Evolutionary conservation across 2,113 vertebrate genomes (phyloP).

Genomic region (Mus pahari): DNA sequence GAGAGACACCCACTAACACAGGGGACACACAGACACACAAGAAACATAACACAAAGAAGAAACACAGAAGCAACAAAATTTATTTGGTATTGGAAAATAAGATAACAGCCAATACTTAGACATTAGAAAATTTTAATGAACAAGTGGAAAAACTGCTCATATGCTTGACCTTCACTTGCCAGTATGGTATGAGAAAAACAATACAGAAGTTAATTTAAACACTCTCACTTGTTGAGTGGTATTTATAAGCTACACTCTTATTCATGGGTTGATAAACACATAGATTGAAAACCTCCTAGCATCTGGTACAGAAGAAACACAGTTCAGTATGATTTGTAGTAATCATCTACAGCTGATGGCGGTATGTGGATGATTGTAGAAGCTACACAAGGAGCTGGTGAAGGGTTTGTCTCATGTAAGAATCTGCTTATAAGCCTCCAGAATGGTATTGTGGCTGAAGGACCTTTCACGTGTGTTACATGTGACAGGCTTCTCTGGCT

Average conservation of each 20-base stretch:
- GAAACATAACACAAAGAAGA: no score
- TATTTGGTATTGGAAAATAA: no score
- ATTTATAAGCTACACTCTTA: background rate
- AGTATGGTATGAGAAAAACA: no score
- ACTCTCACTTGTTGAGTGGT: background rate
- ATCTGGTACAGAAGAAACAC: background rate
- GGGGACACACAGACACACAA: no score
- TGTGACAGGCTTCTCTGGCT: background rate
- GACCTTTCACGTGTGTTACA: background rate
- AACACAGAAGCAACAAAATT: no score
- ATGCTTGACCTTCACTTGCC: no score
- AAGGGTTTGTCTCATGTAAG: constrained; percentile 49
- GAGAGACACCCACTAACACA: no score
- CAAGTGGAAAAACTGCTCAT: no score
- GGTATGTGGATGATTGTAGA: constrained; percentile 60
- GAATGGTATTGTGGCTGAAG: constrained; percentile 42
- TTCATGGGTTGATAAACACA: background rate
- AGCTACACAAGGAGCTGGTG: background rate
- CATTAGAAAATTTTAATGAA: no score
- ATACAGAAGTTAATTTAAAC: no score
- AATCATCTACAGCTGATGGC: constrained; percentile 7
- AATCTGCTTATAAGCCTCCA: constrained; percentile 13
- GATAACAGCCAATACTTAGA: no score
- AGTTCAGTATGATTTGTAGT: rapidly evolving
- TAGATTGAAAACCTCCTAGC: rapidly evolving